Evolutionary conservation across 2,797 vertebrate genomes (phyloP).

Genomic region (Varecia variegata): DNA sequence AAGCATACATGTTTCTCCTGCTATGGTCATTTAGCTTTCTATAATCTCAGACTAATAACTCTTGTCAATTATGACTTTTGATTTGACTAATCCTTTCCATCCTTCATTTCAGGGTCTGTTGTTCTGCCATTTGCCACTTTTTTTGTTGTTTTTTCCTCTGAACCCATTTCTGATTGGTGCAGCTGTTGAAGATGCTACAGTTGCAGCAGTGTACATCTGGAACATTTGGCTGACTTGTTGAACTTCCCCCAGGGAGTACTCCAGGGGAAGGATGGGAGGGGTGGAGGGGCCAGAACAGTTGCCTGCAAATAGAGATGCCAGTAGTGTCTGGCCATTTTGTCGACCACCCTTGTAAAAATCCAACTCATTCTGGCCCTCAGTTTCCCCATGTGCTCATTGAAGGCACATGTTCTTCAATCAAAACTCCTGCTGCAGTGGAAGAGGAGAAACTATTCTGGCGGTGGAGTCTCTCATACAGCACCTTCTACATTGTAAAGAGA

Average conservation of each 20-base stretch:
- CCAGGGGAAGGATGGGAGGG: constrained; percentile 60
- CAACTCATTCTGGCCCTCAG: constrained; percentile 3
- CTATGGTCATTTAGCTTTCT: background rate
- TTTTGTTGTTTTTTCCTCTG: background rate
- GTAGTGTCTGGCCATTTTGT: constrained; percentile 53
- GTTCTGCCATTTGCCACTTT: constrained; percentile 54
- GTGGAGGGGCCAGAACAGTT: constrained; percentile 71
- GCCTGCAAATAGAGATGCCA: constrained; percentile 61
- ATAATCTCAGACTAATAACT: background rate
- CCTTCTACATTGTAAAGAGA: constrained; percentile 40
- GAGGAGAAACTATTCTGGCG: constrained; percentile 20
- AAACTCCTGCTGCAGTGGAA: background rate
- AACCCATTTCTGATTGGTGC: constrained; percentile 61
- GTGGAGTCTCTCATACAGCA: constrained; percentile 13
- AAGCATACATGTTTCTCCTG: background rate
- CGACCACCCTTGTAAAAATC: constrained; percentile 55
- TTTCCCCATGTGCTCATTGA: constrained; percentile 32
- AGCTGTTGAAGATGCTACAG: constrained; percentile 73
- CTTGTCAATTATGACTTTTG: constrained; percentile 35
- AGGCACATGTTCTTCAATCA: background rate
- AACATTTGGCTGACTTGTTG: constrained; percentile 80
- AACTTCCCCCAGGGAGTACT: constrained; percentile 74
- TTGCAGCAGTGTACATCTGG: constrained; percentile 76
- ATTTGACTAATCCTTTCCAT: constrained; percentile 56
- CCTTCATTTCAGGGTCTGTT: constrained; percentile 55